phyloP scores from a whole-genome alignment of 2,888 invertebrate species.

The Hyppa rectilinea region DNA sequence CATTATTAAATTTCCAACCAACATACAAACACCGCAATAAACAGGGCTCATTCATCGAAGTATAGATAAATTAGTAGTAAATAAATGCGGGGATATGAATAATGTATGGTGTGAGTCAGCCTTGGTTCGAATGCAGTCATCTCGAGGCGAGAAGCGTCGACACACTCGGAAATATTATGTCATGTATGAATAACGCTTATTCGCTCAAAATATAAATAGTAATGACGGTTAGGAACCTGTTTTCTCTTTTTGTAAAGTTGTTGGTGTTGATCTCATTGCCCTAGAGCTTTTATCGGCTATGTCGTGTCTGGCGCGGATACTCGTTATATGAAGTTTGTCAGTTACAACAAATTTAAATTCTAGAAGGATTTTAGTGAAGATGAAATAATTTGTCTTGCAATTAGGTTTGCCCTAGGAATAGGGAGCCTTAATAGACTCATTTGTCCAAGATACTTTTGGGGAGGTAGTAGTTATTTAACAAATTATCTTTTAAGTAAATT shows the following conservation, averaged over 20 bases:
- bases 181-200: slow-evolving; percentile 69
- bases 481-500: neutral
- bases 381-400: neutral
- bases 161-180: slow-evolving; percentile 68
- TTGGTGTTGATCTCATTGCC: slow-evolving; percentile 51
- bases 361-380: neutral
- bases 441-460: neutral
- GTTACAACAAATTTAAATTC: neutral
- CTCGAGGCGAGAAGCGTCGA: slow-evolving; percentile 61
- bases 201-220: slow-evolving; percentile 56
- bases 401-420: neutral
- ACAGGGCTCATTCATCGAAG: slow-evolving; percentile 45
- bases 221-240: slow-evolving; percentile 52
- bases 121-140: slow-evolving; percentile 75
- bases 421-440: neutral
- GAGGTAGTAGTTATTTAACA: neutral
- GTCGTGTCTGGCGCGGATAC: neutral
- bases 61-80: slow-evolving; percentile 57
- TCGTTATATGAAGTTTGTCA: slow-evolving; percentile 2
- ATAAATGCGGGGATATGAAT: slow-evolving; percentile 67
- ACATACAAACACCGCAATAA: slow-evolving; percentile 49
- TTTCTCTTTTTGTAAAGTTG: slow-evolving; percentile 43
- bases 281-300: slow-evolving; percentile 9
- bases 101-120: slow-evolving; percentile 75
- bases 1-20: slow-evolving; percentile 31